These are phyloP conservation scores for Tachysurus fulvidraco DNA, from an alignment of 2,113 vertebrate species.

Conservation along the genomic window DNA sequence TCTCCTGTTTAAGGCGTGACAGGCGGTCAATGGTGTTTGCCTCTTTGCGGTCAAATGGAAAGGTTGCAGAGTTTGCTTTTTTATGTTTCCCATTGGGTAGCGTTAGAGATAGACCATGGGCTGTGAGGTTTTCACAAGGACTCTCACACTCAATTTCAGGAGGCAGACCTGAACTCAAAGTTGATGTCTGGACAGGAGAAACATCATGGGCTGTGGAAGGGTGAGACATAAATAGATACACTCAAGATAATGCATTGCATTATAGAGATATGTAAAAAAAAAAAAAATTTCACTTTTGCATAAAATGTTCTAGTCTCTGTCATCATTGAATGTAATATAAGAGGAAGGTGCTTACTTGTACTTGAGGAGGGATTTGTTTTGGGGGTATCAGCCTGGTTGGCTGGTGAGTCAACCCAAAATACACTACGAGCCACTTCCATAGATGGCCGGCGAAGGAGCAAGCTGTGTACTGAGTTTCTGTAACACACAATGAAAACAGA, in stretches of 20 bases:
- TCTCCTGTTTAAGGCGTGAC: constrained; percentile 77
- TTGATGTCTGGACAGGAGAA: background rate
- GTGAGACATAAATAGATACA: background rate
- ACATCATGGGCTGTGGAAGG: background rate
- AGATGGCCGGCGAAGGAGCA: constrained; percentile 74
- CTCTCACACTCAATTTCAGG: constrained; percentile 14
- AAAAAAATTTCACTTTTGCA: background rate
- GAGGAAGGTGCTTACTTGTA: constrained; percentile 6
- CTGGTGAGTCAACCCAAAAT: constrained; percentile 58
- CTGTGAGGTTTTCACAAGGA: background rate
- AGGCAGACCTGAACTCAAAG: background rate
- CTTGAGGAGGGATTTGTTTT: constrained; percentile 15
- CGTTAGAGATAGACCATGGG: constrained; percentile 3
- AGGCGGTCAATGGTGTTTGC: constrained; percentile 64
- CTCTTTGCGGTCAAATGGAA: constrained; percentile 67
- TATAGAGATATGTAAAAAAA: background rate
- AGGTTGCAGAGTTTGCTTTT: constrained; percentile 64
- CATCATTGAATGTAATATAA: background rate
- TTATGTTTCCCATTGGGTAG: constrained; percentile 60
- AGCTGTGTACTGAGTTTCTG: constrained; percentile 86
- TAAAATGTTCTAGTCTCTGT: background rate
- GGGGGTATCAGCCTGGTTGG: background rate
- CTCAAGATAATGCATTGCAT: background rate
- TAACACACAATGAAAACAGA: background rate
- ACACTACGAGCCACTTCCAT: constrained; percentile 67